Base-by-base conservation (phyloP, 2,797 vertebrate genomes). In the Brachyalestes nurse region DNA sequence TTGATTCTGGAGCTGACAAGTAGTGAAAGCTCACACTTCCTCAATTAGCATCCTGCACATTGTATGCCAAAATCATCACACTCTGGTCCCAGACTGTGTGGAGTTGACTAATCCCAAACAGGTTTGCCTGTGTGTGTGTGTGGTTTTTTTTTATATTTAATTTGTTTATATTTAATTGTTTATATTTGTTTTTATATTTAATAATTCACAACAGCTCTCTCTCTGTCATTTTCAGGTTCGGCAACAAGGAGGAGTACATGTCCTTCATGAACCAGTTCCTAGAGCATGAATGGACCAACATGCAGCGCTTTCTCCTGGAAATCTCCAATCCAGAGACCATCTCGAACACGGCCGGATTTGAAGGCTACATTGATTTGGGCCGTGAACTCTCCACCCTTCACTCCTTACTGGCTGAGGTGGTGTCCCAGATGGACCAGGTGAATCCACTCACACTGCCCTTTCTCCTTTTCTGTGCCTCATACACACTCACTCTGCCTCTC, bases 191-290 rank as follows among this genome's bases (percentile, higher is more conserved):
- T 34, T 34, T 34, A 34, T 34, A 34, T 34, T 34, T 34, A 34
- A 34, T 34, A 34, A 34, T 34, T 34, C 34, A 34, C 34, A 34
- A 34, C 2, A 34, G 34, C 34, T 34, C 34, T 34, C 34, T 34
- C 34, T 34, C 5, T 34, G 2, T 34, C 34, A 34, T 34, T 34
- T 34, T 34, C 40, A 99, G 97, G 92, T 99, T 99, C 74, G 97
- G 97, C 71, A 96, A 95, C 83, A 98, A 99, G 87, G 97, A 99
- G 77, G 97, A 99, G 87, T 99, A 99, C 89, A 98, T 99, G 97
- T 89, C 96, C 74, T 99, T 99, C 88, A 99, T 99, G 97, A 99
- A 99, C 73, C 96, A 97, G 85, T 98, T 99, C 70, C 89, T 99
- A 91, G 97, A 99, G 89, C 96, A 96, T 0, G 97, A 99, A 88